Percentiles rank a stretch among this genome's conserved stretches.
Evolutionary conservation across 2,888 invertebrate species (phyloP).

Genomic region (Drosophila putrida): DNA sequence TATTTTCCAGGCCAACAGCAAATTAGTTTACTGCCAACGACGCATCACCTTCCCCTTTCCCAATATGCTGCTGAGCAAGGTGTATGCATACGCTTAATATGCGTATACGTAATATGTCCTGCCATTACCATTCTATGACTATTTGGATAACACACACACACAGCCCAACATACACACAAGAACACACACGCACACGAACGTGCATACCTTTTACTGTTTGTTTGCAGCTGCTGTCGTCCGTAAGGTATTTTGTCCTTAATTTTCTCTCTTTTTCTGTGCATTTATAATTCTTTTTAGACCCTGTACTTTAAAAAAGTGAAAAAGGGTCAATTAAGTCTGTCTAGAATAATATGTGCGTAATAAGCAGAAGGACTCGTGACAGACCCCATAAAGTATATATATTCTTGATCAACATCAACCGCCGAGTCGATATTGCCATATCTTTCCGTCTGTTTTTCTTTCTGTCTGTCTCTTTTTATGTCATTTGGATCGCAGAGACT

Average conservation of each 20-base stretch:
- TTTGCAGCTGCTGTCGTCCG: constrained; percentile 6
- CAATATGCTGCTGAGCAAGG: no score
- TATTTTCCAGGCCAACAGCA: constrained; percentile 2
- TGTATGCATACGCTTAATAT: constrained; percentile 25
- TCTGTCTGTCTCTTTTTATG: no score
- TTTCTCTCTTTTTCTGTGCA: constrained; percentile 40
- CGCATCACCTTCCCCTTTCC: neutral
- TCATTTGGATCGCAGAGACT: no score
- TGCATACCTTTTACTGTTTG: constrained; percentile 11
- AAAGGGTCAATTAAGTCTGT: no score
- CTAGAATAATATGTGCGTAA: no score
- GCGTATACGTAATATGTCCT: constrained; percentile 35
- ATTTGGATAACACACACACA: neutral
- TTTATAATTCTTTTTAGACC: constrained; percentile 58
- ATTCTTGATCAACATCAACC: no score
- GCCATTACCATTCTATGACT: constrained; percentile 11
- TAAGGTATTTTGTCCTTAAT: constrained; percentile 13
- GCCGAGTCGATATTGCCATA: no score
- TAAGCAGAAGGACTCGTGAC: no score
- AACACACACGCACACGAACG: neutral
- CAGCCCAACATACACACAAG: neutral
- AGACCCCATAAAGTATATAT: no score
- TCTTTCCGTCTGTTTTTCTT: no score
- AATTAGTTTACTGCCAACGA: constrained; percentile 42
- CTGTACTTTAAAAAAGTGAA: no score